Percentiles rank a stretch among this genome's conserved stretches.
Conservation (phyloP, 2,797 vertebrate genomes). For the Pantherophis vulpinus region DNA sequence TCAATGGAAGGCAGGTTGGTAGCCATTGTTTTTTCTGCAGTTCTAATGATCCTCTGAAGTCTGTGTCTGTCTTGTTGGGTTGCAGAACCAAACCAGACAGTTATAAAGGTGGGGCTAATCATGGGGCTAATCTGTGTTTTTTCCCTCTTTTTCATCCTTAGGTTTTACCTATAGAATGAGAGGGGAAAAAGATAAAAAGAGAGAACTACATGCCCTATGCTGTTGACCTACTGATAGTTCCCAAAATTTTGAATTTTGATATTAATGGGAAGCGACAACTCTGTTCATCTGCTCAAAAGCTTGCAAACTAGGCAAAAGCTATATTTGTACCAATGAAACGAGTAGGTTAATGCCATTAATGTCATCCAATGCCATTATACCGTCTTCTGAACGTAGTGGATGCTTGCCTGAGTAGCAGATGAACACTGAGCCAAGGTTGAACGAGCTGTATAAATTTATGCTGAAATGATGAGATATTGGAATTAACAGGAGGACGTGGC, state of each 20-base stretch:
- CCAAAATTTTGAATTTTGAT: not conserved
- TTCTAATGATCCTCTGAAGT: too few relatives aligned
- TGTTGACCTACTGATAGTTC: constrained; percentile 14
- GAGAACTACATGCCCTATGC: not conserved
- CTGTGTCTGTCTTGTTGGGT: too few relatives aligned
- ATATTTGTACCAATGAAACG: not conserved
- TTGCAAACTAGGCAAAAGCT: not conserved
- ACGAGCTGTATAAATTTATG: not conserved
- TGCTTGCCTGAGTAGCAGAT: not conserved
- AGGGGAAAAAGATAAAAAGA: not conserved
- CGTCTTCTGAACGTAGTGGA: not conserved
- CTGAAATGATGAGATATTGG: not conserved
- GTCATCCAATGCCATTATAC: not conserved
- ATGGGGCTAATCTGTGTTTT: not conserved
- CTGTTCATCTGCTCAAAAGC: not conserved
- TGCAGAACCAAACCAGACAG: too few relatives aligned
- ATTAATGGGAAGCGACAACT: constrained; percentile 1
- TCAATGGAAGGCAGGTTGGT: too few relatives aligned
- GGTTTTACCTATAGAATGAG: not conserved
- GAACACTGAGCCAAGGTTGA: not conserved
- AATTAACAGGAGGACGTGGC: not conserved
- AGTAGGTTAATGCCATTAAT: not conserved
- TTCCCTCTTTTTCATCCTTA: not conserved
- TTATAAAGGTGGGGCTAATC: too few relatives aligned
- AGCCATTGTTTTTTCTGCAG: too few relatives aligned